Conservation (phyloP, 2,113 vertebrate genomes). For the Ictalurus furcatus region DNA sequence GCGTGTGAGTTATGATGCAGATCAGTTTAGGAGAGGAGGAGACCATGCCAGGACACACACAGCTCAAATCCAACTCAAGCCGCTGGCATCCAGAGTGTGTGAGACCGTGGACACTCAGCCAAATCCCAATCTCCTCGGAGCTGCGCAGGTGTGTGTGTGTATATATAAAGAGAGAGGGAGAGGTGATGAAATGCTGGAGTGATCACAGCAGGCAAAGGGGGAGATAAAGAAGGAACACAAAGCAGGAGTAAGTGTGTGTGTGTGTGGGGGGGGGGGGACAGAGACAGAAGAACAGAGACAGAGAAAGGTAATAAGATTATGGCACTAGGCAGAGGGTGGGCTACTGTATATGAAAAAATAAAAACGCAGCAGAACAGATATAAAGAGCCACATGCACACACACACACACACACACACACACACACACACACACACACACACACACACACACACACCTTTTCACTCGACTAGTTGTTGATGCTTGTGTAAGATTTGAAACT, state of each 20-base stretch:
- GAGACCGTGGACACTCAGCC: background rate
- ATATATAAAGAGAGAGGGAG: background rate
- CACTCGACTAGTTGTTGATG: background rate
- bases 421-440: too few species aligned
- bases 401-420: background rate
- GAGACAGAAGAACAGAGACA: background rate
- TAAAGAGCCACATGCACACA: background rate
- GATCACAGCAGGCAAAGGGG: background rate
- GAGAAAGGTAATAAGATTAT: background rate
- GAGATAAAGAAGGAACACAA: background rate
- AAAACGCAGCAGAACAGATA: background rate
- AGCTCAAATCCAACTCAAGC: constrained; percentile 26
- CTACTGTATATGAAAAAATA: background rate
- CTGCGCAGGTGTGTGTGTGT: background rate
- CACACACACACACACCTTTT: background rate
- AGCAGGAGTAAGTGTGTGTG: background rate
- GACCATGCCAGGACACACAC: background rate
- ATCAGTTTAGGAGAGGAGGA: background rate
- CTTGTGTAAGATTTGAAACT: background rate
- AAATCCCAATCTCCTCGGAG: background rate
- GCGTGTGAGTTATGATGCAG: constrained; percentile 11
- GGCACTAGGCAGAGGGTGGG: background rate
- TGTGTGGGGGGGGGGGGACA: background rate
- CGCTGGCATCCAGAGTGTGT: constrained; percentile 15
- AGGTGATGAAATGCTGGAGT: background rate